phyloP scores from a whole-genome alignment of 2,888 invertebrate genomes.

The Amaurobius ferox region DNA sequence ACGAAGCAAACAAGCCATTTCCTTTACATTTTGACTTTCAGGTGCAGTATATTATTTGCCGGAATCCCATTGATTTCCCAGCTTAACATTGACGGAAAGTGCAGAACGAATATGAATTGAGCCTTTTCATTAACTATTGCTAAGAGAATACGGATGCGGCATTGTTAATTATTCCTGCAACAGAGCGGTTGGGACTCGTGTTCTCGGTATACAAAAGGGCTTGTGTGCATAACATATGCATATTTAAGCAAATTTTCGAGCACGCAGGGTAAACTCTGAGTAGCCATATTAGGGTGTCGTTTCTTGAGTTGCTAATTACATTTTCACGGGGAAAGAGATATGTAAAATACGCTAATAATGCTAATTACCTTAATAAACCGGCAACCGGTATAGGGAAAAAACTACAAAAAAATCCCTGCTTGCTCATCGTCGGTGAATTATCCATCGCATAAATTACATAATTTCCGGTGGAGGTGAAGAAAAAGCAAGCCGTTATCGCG shows the following conservation, averaged over 20 bases:
- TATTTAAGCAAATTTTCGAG: slow-evolving; percentile 69
- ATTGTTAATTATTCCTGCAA: slow-evolving; percentile 63
- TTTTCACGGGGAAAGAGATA: slow-evolving; percentile 67
- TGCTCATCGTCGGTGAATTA: slow-evolving; percentile 62
- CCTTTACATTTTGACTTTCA: slow-evolving; percentile 29
- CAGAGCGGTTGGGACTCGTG: slow-evolving; percentile 37
- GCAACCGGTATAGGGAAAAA: slow-evolving; percentile 55
- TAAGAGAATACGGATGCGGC: slow-evolving; percentile 49
- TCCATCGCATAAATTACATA: slow-evolving; percentile 67
- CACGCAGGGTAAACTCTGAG: slow-evolving; percentile 53
- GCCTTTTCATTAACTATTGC: slow-evolving; percentile 69
- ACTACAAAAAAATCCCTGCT: slow-evolving; percentile 44
- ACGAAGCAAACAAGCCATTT: slow-evolving; percentile 41
- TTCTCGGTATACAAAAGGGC: slow-evolving; percentile 56
- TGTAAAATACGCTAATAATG: slow-evolving; percentile 70
- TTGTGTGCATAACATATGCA: slow-evolving; percentile 68
- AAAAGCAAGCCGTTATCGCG: slow-evolving; percentile 61
- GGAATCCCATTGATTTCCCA: slow-evolving; percentile 59
- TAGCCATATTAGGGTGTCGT: slow-evolving; percentile 61
- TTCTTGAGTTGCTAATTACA: slow-evolving; percentile 72
- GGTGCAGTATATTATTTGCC: slow-evolving; percentile 31
- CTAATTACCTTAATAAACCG: slow-evolving; percentile 71
- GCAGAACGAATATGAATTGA: slow-evolving; percentile 65
- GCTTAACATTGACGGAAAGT: slow-evolving; percentile 58
- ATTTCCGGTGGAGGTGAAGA: slow-evolving; percentile 63